Evolutionary conservation across 2,113 vertebrate genomes (phyloP).

Genomic region (Protobothrops mucrosquamatus): DNA sequence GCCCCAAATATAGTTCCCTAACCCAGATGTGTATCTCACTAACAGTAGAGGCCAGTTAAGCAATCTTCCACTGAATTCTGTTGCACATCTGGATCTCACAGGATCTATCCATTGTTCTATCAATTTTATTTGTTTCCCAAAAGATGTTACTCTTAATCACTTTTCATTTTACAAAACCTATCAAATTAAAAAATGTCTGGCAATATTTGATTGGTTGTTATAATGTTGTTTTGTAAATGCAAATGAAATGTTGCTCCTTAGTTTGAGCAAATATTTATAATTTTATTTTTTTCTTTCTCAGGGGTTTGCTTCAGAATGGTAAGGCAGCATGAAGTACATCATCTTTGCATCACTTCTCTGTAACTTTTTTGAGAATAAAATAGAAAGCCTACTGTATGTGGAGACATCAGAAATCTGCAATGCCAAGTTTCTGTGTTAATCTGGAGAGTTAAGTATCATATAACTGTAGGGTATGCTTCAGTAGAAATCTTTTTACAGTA

Average conservation of each 20-base stretch:
- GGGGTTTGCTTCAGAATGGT: slow-evolving; percentile 97
- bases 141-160: background rate
- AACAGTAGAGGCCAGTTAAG: background rate
- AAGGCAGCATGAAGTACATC: slow-evolving; percentile 62
- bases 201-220: background rate
- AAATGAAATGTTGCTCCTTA: background rate
- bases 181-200: background rate
- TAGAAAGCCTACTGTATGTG: background rate
- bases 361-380: slow-evolving; percentile 57
- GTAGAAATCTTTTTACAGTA: background rate
- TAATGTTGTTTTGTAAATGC: background rate
- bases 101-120: background rate
- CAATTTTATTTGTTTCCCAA: background rate
- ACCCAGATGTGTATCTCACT: background rate
- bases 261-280: background rate
- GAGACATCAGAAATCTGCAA: background rate
- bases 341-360: background rate
- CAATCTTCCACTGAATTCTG: too few species aligned
- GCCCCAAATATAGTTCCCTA: background rate
- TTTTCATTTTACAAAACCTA: background rate
- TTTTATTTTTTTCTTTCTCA: slow-evolving; percentile 57
- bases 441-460: background rate
- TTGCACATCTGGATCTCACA: background rate
- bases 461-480: background rate
- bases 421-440: background rate